Conservation (phyloP, 1,140 invertebrate genomes). For the Asobara japonica region DNA sequence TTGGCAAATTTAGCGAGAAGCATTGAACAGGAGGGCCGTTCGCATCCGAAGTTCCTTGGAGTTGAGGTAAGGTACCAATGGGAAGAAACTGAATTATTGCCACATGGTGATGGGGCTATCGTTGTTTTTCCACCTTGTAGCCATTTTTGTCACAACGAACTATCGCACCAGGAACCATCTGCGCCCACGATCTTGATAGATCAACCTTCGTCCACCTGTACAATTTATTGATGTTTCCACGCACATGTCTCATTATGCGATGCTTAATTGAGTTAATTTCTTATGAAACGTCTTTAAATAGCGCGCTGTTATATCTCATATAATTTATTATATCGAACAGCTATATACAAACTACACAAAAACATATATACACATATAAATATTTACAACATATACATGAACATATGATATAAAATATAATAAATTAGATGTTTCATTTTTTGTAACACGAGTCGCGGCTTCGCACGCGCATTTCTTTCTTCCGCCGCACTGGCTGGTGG, state of each 20-base stretch:
- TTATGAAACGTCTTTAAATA: no score
- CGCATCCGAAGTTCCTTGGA: slow-evolving; percentile 36
- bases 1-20: slow-evolving; percentile 59
- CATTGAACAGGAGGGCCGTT: slow-evolving; percentile 44
- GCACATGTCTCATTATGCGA: background rate
- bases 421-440: no score
- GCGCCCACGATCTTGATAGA: background rate
- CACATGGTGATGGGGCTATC: background rate
- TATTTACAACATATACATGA: no score
- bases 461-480: no score
- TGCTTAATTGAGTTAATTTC: no score
- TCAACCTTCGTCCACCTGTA: background rate
- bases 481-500: no score
- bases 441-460: no score
- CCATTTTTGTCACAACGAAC: background rate
- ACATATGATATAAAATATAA: no score
- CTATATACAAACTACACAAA: no score
- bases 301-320: no score
- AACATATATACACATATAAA: no score
- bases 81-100: background rate
- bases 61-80: slow-evolving; percentile 46
- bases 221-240: background rate
- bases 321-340: no score
- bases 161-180: background rate
- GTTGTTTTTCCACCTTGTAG: background rate